Base-by-base conservation (phyloP, 2,797 vertebrate species). In the Poecilia gillii region DNA sequence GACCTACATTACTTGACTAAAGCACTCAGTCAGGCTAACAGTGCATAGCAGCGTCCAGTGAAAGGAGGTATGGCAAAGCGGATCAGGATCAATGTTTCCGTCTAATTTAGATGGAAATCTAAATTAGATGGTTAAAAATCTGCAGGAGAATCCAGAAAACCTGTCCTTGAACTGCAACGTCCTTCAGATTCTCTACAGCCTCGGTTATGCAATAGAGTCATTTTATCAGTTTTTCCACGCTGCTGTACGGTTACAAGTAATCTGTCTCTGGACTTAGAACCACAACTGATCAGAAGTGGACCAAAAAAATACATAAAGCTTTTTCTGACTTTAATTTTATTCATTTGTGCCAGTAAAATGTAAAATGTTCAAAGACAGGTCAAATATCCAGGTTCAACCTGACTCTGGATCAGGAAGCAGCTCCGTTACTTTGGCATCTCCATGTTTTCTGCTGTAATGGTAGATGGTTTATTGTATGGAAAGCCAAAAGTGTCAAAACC, bases 161-260 rank as follows among this genome's bases (percentile, higher is more conserved):
- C 0, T 28, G 78, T 43, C 88, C 90, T 87, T 90, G 90, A 88
- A 77, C 88, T 79, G 25, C 82, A 73, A 74, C 72, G 85, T 68
- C 12, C 39, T 4, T 31, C 79, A 81, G 89, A 85, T 89, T 88
- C 74, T 70, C 3, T 55, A 11, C 72, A 62, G 41, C 20, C 0
- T 4, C 28, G 28, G 18, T 90, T 80, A 80, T 59, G 84, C 62
- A 86, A 90, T 31, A 75, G 25, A 59, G 23, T 28, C 70, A 73
- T 45, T 46, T 73, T 16, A 78, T 49, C 25, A 51, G 59, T 62
- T 73, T 84, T 82, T 81, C 59, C 62, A 82, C 0, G 7, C 8
- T 0, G 9, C 46, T 73, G n/a, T 28, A 36, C 13, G n/a, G 25
- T 79, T 43, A 14, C 45, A 28, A 41, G n/a, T 74, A 2, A 53